Evolutionary conservation across 2,888 invertebrate species (phyloP).

Genomic region (Dascillus cervinus): DNA sequence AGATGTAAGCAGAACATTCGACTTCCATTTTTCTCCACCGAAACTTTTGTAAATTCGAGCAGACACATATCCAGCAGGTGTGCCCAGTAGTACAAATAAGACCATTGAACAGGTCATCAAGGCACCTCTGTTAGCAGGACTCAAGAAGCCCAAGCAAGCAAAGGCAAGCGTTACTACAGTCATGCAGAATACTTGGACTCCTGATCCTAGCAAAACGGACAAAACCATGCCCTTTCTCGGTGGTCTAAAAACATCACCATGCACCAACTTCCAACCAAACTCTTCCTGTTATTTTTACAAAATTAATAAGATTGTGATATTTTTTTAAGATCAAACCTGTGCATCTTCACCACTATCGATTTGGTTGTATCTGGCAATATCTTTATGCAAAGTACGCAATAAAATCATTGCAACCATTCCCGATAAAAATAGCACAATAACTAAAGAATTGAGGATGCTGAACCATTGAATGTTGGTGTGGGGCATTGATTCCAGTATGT

Average conservation of each 20-base stretch:
- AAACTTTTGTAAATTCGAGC: constrained; percentile 98
- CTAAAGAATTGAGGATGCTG: constrained; percentile 94
- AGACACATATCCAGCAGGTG: constrained; percentile 94
- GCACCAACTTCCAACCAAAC: constrained; percentile 96
- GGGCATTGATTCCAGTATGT: constrained; percentile 96
- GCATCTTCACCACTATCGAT: constrained; percentile 82
- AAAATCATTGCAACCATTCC: constrained; percentile 99
- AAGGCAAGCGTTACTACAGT: constrained; percentile 91
- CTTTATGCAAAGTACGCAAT: constrained; percentile 91
- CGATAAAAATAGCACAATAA: constrained; percentile 92
- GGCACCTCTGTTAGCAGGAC: constrained; percentile 97
- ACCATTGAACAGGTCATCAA: constrained; percentile 98
- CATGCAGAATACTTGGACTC: constrained; percentile 95
- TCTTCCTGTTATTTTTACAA: constrained; percentile 80
- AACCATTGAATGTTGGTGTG: constrained; percentile 99
- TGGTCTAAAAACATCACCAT: constrained; percentile 96
- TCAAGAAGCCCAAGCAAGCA: constrained; percentile 97
- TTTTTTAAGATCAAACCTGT: constrained; percentile 66
- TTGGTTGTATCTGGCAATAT: constrained; percentile 98
- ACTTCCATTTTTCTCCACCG: constrained; percentile 98
- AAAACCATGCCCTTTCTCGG: constrained; percentile 94
- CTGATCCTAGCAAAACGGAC: constrained; percentile 93
- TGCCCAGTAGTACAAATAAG: constrained; percentile 92
- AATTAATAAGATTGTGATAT: constrained; percentile 2
- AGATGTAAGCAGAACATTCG: constrained; percentile 92